Percentiles rank a stretch among this genome's conserved stretches.
Evolutionary conservation across 2,113 vertebrate species (phyloP).

Genomic region (Furnarius figulus): DNA sequence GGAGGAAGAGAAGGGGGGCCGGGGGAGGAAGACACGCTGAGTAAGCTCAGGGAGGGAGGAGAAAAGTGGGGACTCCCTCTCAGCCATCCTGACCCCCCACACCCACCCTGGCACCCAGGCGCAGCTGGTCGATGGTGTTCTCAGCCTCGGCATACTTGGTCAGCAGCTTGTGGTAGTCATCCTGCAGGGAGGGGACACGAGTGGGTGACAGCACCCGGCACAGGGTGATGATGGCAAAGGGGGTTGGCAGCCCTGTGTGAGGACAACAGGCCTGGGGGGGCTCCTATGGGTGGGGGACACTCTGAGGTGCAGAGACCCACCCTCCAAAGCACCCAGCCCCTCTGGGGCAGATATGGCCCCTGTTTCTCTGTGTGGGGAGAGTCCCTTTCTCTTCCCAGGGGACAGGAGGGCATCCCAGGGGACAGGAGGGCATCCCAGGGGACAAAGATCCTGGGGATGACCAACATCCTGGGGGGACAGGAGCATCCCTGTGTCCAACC

Average conservation of each 20-base stretch:
- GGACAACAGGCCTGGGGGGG: accelerated
- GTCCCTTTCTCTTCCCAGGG: background rate
- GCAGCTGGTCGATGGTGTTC: slow-evolving; percentile 94
- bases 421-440: background rate
- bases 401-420: background rate
- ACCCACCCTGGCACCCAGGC: slow-evolving; percentile 88
- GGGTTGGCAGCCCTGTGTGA: background rate
- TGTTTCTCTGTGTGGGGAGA: accelerated
- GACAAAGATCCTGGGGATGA: background rate
- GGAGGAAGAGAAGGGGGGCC: background rate
- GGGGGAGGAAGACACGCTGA: background rate
- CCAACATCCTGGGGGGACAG: accelerated
- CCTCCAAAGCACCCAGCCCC: background rate
- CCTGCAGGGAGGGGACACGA: slow-evolving; percentile 64
- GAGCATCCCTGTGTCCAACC: background rate
- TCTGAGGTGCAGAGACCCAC: background rate
- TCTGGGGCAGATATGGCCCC: background rate
- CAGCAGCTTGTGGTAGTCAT: slow-evolving; percentile 90
- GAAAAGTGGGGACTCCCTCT: accelerated
- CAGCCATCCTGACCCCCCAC: background rate
- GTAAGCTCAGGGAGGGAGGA: background rate
- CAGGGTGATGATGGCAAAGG: background rate
- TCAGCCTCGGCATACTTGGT: slow-evolving; percentile 92
- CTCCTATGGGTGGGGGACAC: background rate
- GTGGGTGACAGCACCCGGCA: background rate